These are phyloP conservation scores for Chydorus sphaericus DNA, from an alignment of 2,888 invertebrate species.

Conservation along the genomic window DNA sequence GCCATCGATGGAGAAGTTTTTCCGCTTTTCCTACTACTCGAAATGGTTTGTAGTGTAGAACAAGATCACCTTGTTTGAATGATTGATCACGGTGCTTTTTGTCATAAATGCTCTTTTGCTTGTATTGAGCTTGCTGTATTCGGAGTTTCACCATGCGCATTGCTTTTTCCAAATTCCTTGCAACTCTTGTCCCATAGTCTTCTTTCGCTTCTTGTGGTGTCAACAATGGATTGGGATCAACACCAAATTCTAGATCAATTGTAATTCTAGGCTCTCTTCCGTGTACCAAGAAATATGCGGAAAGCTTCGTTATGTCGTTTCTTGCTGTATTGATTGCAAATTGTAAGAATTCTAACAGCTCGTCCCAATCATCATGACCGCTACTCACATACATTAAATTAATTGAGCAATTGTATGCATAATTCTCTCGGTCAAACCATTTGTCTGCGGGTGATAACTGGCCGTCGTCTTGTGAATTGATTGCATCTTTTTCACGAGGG, in stretches of 20 bases:
- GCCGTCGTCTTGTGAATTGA: constrained; percentile 17
- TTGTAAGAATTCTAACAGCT: constrained; percentile 15
- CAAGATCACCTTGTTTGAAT: background rate
- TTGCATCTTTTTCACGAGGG: constrained; percentile 12
- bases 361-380: constrained; percentile 19
- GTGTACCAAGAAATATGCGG: constrained; percentile 15
- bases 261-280: constrained; percentile 16
- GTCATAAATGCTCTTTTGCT: background rate
- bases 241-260: constrained; percentile 12
- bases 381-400: constrained; percentile 18
- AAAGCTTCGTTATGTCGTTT: constrained; percentile 15
- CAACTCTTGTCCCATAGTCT: background rate
- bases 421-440: constrained; percentile 20
- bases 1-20: constrained; percentile 1
- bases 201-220: background rate
- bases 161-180: background rate
- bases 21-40: background rate
- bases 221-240: background rate
- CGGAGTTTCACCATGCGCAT: background rate
- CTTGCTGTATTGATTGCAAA: constrained; percentile 11
- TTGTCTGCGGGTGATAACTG: constrained; percentile 18
- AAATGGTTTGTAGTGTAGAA: background rate
- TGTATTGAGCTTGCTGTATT: background rate
- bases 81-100: background rate
- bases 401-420: constrained; percentile 20